phyloP scores from a whole-genome alignment of 2,888 invertebrate genomes.

The Steinernema scapterisci region DNA sequence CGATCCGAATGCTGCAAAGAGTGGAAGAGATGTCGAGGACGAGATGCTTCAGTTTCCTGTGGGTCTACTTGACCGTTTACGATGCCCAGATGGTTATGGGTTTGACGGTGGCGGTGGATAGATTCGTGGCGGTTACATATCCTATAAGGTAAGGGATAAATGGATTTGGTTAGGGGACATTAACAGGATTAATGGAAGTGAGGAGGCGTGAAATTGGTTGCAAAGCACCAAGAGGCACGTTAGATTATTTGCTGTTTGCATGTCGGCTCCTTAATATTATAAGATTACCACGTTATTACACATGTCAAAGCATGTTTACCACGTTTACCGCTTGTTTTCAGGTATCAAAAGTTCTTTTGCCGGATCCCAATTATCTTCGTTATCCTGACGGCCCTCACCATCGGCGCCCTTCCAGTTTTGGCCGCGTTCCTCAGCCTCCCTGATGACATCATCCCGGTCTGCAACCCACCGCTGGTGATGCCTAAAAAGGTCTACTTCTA shows the following conservation, averaged over 20 bases:
- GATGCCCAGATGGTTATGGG: not conserved
- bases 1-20: not conserved
- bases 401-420: not conserved
- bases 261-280: no score
- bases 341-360: not conserved
- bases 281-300: no score
- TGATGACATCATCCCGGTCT: not conserved
- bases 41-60: not conserved
- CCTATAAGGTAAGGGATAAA: not conserved
- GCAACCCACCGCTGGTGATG: constrained; percentile 5
- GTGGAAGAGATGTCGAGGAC: not conserved
- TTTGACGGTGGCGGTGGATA: not conserved
- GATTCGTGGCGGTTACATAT: not conserved
- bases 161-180: no score
- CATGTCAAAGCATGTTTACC: no score
- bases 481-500: not conserved
- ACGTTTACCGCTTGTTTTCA: constrained; percentile 7
- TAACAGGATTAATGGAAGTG: no score
- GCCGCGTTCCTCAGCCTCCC: not conserved
- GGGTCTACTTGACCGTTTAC: not conserved
- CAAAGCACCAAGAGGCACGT: no score
- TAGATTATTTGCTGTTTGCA: no score
- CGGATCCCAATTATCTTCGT: not conserved
- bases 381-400: not conserved
- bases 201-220: no score